Base-by-base conservation (phyloP, 2,113 vertebrate genomes). In the Saguinus midas region DNA sequence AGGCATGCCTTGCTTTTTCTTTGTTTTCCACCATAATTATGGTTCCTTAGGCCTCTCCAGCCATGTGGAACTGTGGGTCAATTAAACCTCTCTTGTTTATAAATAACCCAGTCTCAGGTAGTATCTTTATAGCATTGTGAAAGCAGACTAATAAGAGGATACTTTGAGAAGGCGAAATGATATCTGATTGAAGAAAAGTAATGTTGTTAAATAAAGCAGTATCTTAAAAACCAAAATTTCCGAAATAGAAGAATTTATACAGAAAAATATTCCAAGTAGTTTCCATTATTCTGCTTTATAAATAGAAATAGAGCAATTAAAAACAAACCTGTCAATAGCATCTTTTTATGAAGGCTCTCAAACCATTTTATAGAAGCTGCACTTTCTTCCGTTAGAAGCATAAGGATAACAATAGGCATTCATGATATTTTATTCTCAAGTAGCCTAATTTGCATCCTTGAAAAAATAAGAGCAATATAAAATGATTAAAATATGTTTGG, bases 171-270 rank as follows among this genome's bases (percentile, higher is more conserved):
- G n/a, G 43, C 82, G 79, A 96, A 98, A 96, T 92, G 43, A 35
- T 40, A 93, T 8, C 23, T 97, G 96, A 90, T n/a, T 96, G 72
- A 97, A 97, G 52, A 90, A 96, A 16, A 94, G 2, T 48, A 82
- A 58, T 27, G 8, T 16, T 7, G 35, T 66, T 58, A 70, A 93
- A 91, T 79, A 75, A 88, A 95, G 13, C 2, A 58, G 7, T 55
- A 40, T 25, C 35, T 84, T 93, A 66, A 91, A 93, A 91, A 57
- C 75, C 6, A 92, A 82, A 95, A 70, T 70, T 82, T 11, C 25
- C 87, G 43, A 96, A 21, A 21, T 79, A 88, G 50, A 85, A 89
- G 85, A 48, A 57, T 58, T 2, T 14, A 76, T 66, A 58, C 25
- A 92, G 37, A 72, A 50, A 85, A 68, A 55, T 90, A 57, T 88